A percentile compares a stretch with the other conserved stretches of the same genome.
These are phyloP conservation scores for Anastatus disparis DNA, from an alignment of 1,140 invertebrate genomes.

Conservation along the genomic window DNA sequence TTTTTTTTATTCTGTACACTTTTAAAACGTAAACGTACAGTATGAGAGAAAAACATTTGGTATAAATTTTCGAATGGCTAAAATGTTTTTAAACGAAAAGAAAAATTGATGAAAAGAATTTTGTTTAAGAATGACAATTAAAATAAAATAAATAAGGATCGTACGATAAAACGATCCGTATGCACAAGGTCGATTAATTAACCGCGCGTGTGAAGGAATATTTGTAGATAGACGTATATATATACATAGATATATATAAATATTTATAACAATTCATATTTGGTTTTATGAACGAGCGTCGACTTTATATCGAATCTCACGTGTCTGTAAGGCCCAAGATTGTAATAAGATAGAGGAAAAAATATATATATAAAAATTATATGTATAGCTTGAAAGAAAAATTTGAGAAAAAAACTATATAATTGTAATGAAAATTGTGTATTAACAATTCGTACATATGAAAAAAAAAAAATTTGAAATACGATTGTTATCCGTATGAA, in stretches of 20 bases:
- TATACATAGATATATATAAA: too few species aligned
- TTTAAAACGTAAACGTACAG: too few species aligned
- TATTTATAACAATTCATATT: slow-evolving; percentile 5
- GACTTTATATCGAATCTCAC: neutral
- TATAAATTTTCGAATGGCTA: too few species aligned
- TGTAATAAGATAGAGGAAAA: too few species aligned
- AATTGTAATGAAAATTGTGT: neutral
- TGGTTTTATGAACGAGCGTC: neutral
- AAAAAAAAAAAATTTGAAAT: too few species aligned
- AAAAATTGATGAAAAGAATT: neutral
- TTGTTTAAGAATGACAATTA: neutral
- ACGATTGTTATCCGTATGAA: too few species aligned
- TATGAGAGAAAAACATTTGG: too few species aligned
- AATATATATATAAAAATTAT: too few species aligned
- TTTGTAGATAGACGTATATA: slow-evolving; percentile 1
- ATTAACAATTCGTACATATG: slow-evolving; percentile 9
- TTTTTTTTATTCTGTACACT: neutral
- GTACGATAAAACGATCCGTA: neutral
- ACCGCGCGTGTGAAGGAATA: neutral
- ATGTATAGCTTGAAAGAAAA: neutral
- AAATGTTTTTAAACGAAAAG: too few species aligned
- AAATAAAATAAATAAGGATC: neutral
- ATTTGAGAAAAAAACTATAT: too few species aligned
- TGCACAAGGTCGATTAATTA: neutral
- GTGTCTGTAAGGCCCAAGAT: neutral